phyloP scores from a whole-genome alignment of 2,797 vertebrate genomes.

The Enteromius afrohamiltoni region DNA sequence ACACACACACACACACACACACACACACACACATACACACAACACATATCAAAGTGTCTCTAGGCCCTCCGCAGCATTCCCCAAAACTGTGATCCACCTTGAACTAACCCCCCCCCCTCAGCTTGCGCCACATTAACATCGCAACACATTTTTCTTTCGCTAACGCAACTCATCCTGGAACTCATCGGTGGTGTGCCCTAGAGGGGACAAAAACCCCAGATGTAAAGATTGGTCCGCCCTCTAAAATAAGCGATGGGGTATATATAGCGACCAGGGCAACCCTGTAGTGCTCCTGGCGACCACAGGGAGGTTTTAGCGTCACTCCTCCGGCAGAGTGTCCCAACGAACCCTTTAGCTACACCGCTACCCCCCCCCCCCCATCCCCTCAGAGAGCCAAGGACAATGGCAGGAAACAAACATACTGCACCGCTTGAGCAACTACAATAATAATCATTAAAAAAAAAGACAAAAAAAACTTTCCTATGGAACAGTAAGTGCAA shows the following conservation, averaged over 20 bases:
- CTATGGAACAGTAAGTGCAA: conserved; percentile 89
- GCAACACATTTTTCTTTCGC: conserved; percentile 23
- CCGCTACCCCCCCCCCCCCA: conserved; percentile 61
- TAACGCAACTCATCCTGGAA: conserved; percentile 32
- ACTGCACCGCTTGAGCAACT: conserved; percentile 82
- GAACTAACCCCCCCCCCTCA: conserved; percentile 14
- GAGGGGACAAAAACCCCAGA: conserved; percentile 5
- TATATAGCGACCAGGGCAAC: conserved; percentile 1
- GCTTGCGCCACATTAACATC: conserved; percentile 11
- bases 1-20: conserved; percentile 8
- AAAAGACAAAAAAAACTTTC: conserved; percentile 85
- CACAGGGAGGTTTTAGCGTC: conserved; percentile 58
- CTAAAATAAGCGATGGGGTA: conserved; percentile 23
- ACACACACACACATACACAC: conserved; percentile 6
- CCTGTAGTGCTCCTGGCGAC: conserved; percentile 27
- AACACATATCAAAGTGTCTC: conserved; percentile 44
- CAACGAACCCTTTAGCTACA: conserved; percentile 63
- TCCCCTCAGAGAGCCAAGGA: conserved; percentile 76
- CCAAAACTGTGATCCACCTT: conserved; percentile 32
- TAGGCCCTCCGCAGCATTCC: conserved; percentile 31
- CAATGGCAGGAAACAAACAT: conserved; percentile 79
- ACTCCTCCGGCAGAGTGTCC: conserved; percentile 63
- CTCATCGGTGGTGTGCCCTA: conserved; percentile 63
- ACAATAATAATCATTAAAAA: conserved; percentile 80
- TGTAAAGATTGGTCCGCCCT: conserved; percentile 20